Base-by-base conservation (phyloP, 2,888 invertebrate genomes). In the Stenodema calcarata region DNA sequence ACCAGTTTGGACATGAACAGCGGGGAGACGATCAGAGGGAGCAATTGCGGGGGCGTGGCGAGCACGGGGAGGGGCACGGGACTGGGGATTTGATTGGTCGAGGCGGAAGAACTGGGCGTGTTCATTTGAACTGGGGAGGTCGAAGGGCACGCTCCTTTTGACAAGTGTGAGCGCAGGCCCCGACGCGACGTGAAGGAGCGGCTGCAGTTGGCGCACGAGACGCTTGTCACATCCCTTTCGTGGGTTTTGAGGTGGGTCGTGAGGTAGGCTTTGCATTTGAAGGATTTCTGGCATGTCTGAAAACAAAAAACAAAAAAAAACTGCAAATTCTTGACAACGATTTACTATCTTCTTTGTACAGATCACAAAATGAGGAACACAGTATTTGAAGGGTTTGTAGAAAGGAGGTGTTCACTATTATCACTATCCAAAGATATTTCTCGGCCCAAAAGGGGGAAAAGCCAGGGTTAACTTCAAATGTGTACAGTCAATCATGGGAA, bases 241-340 rank as follows among this genome's bases (percentile, higher is more conserved):
- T 88, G 88, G 16, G 88, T 88, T 35, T 87, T 87, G 50, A 88
- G 84, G 82, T 88, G 88, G 6, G 87, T 87, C 30, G 87, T 83
- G 54, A 88, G 85, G 44, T 88, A 88, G 12, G 88, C 87, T 79
- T 88, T 88, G 75, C 88, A 88, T 78, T 88, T 88, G 85, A 88
- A 88, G 35, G 86, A 86, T 86, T 88, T 87, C 23, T 88, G 76
- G 82, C 88, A 88, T 30, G 87, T 87, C 88, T 88, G 42, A 16
- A 86, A 78, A 75, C 73, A 35, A n/a, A n/a, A n/a, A n/a, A n/a
- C n/a, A n/a, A n/a, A n/a, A n/a, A n/a, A n/a, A n/a, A n/a, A n/a
- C n/a, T n/a, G n/a, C n/a, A n/a, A n/a, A n/a, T n/a, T n/a, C n/a
- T n/a, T n/a, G n/a, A n/a, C n/a, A n/a, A n/a, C n/a, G n/a, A n/a